Evolutionary conservation across 2,888 invertebrate species (phyloP).

Genomic region (Keiferia lycopersicella): DNA sequence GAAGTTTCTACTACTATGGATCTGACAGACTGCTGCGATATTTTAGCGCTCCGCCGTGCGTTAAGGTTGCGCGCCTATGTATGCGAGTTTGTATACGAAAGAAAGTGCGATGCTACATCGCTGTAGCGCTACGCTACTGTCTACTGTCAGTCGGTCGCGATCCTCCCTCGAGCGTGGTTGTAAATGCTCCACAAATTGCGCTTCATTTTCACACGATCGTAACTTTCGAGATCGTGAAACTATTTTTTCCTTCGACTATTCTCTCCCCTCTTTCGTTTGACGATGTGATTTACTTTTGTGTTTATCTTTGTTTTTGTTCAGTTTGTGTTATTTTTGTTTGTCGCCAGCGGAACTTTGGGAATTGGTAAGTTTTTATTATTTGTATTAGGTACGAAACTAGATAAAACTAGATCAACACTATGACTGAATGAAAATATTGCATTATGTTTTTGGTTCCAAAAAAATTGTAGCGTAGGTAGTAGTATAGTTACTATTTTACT

Average conservation of each 20-base stretch:
- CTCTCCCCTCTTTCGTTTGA: not conserved
- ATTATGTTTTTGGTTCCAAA: too few relatives aligned
- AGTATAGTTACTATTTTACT: too few relatives aligned
- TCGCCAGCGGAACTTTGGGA: not conserved
- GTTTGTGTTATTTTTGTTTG: constrained; percentile 12
- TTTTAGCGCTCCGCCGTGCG: too few relatives aligned
- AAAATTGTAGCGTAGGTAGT: too few relatives aligned
- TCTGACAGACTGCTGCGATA: too few relatives aligned
- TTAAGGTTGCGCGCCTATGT: too few relatives aligned
- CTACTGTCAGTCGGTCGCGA: constrained; percentile 13
- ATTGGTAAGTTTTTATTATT: not conserved
- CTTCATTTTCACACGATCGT: not conserved
- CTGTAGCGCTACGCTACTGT: not conserved
- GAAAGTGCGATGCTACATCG: too few relatives aligned
- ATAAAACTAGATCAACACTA: too few relatives aligned
- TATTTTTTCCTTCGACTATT: not conserved
- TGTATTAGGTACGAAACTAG: too few relatives aligned
- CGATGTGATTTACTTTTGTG: constrained; percentile 8
- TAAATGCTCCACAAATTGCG: too few relatives aligned
- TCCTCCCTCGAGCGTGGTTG: not conserved
- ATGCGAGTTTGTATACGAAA: not conserved
- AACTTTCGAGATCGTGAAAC: constrained; percentile 4
- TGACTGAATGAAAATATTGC: too few relatives aligned
- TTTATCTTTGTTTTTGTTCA: constrained; percentile 2
- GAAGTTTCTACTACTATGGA: too few relatives aligned